phyloP scores from a whole-genome alignment of 2,797 vertebrate species.

The Emys orbicularis region DNA sequence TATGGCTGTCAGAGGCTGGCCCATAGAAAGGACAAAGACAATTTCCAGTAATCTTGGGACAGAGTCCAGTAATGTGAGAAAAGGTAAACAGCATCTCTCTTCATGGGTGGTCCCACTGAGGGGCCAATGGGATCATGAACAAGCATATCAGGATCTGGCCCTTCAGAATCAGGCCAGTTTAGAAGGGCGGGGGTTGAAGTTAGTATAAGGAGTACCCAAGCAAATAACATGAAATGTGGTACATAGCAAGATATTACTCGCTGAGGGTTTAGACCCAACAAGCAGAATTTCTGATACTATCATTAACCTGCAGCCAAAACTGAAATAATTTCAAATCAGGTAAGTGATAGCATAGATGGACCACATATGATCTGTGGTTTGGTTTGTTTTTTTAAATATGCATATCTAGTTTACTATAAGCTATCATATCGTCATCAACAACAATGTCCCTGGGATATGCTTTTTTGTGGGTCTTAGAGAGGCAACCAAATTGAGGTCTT shows the following conservation, averaged over 20 bases:
- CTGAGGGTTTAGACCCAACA: too few species aligned
- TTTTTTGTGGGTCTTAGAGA: neutral
- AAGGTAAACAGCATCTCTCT: neutral
- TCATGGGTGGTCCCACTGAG: fast-evolving
- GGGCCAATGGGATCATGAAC: neutral
- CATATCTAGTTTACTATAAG: neutral
- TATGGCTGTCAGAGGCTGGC: fast-evolving
- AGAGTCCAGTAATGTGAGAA: neutral
- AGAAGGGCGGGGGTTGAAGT: neutral
- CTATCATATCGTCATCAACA: neutral
- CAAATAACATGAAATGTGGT: neutral
- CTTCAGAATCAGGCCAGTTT: neutral
- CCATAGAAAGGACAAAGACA: neutral
- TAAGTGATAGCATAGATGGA: neutral
- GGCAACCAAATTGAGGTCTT: neutral
- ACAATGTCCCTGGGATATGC: neutral
- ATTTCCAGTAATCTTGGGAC: neutral
- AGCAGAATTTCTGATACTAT: too few species aligned
- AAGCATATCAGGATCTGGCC: neutral
- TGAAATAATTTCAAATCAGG: neutral
- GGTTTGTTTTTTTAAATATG: neutral
- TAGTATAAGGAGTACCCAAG: neutral
- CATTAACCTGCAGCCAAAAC: too few species aligned
- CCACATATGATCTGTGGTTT: neutral
- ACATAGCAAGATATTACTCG: too few species aligned